Evolutionary conservation across 1,140 invertebrate genomes (phyloP), one percentile per base, ranked within the genome.

Genomic region (Drosophila chauvacae): DNA sequence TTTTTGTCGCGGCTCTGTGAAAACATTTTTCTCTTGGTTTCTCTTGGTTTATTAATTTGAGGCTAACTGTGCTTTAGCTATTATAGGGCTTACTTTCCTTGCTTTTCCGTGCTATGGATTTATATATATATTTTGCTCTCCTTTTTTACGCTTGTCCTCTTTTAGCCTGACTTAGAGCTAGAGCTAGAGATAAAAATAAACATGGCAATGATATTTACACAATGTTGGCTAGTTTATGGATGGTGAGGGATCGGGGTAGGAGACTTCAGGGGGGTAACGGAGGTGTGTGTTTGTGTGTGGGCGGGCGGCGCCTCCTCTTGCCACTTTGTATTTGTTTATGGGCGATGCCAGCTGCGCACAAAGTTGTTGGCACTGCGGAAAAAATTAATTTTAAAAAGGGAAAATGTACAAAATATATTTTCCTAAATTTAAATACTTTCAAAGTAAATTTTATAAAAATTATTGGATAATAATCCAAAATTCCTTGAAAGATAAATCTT

Each of bases 191-290:
- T 90, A 80, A 90, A 90, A 90, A 81, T 85, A 90, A 90, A 90
- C 86, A 90, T 90, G 75, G 76, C 78, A 79, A 85, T 90, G 85
- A 86, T 90, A 90, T 90, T 90, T 90, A 90, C 79, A 90, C 85
- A 90, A 81, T 81, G 85, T 85, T 69, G 74, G 74, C 66, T 77
- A 78, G 63, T 66, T 75, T 48, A 51, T 57, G 48, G 44, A 50
- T 59, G 41, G 13, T 13, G 28, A 20, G 48, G 47, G 42, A 42
- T 28, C 23, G 26, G 23, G 48, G 33, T 39, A n/a, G 48, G 33
- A 11, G 26, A 39, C 18, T 44, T 20, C 26, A 37, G 16, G 23
- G 64, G 44, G 62, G 62, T 65, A 73, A 37, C 30, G 13, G 30
- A 55, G 51, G 51, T 50, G 26, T 18, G 47, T 50, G 51, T 33